Evolutionary conservation across 1,140 invertebrate species (phyloP), one percentile per base, ranked within the genome.

Genomic region (Philotrypesis tridentata): DNA sequence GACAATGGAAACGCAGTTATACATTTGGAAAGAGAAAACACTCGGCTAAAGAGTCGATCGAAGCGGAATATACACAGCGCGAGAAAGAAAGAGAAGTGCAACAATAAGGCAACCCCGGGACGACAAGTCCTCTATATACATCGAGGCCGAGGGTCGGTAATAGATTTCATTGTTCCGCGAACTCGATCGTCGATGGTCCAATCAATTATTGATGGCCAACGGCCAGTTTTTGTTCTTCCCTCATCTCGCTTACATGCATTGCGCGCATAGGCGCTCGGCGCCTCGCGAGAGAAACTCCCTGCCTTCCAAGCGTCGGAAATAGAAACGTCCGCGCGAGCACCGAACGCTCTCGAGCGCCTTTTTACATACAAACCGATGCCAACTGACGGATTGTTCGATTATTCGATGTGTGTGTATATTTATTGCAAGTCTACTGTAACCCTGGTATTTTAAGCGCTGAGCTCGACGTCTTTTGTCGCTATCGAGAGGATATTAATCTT

Each of bases 111-210:
- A 55, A 4, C 17, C n/a, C 48, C 17, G n/a, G n/a, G n/a, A n/a
- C n/a, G 21, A 55, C 48, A 2, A 55, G 21, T 55, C 21, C 6
- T 17, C 37, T 23, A 23, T n/a, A n/a, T n/a, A n/a, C n/a, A n/a
- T n/a, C 12, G 37, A 60, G 23, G 37, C 40, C 65, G 43, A 70
- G 27, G 31, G 14, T 70, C 31, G 67, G 21, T 70, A 37, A 70
- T 37, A 31, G 67, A 70, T 27, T 37, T 37, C 29, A 70, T 70
- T 70, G 67, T 70, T 31, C 63, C 63, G 23, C 67, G 27, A 37
- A 31, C 31, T 27, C 27, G 25, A 17, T n/a, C 27, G 67, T 37
- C 67, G 29, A 37, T n/a, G 17, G 67, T 27, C 29, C 67, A 37
- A 70, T 70, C 31, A 31, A 37, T 70, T 70, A 70, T 70, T 31